Percentiles rank a stretch among this genome's conserved stretches.
These are phyloP conservation scores for Numenius phaeopus DNA, from an alignment of 2,797 vertebrate species.

Conservation along the genomic window DNA sequence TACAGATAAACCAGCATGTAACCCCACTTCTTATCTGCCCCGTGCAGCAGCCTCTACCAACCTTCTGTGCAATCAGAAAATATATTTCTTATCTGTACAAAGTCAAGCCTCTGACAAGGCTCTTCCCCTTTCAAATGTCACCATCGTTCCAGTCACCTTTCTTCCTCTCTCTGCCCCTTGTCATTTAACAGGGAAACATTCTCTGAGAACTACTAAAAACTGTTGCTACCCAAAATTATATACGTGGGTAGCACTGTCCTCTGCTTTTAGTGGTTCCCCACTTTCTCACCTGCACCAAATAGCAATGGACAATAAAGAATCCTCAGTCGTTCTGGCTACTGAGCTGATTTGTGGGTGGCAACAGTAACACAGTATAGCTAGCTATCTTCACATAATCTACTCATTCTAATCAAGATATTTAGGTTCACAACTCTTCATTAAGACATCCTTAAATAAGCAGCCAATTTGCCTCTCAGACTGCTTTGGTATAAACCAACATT, in stretches of 20 bases:
- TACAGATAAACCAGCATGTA: constrained; percentile 41
- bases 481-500: constrained; percentile 20
- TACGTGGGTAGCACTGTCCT: not conserved
- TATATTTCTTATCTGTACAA: constrained; percentile 57
- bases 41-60: constrained; percentile 27
- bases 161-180: not conserved
- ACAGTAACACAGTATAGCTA: not conserved
- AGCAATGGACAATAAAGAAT: not conserved
- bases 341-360: not conserved
- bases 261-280: not conserved
- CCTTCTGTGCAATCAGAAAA: constrained; percentile 25
- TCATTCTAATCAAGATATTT: not conserved
- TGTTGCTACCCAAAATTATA: not conserved
- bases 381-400: not conserved
- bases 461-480: not conserved
- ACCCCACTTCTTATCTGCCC: constrained; percentile 62
- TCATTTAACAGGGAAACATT: constrained; percentile 21
- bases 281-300: not conserved
- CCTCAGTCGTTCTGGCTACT: not conserved
- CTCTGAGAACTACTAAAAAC: not conserved
- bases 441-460: constrained; percentile 14
- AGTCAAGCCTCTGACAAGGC: constrained; percentile 59
- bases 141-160: constrained; percentile 13
- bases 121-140: constrained; percentile 65
- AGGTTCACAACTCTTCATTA: constrained; percentile 12